Evolutionary conservation across 2,113 vertebrate species (phyloP).

Genomic region (Thunnus maccoyii): DNA sequence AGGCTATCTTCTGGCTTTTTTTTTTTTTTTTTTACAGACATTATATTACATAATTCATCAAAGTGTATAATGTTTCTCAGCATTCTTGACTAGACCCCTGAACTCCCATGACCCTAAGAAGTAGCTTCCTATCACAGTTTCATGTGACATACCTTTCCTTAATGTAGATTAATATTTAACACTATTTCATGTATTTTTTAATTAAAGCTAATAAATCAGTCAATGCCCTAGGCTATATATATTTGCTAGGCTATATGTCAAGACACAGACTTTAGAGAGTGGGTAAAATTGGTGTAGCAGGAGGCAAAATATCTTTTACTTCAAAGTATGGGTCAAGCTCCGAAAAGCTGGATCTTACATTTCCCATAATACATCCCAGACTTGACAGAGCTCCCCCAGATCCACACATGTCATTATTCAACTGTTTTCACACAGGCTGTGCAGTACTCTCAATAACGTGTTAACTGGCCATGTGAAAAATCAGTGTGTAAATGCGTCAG

Average conservation of each 20-base stretch:
- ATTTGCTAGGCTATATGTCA: neutral
- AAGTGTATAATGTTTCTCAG: neutral
- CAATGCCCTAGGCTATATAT: no score
- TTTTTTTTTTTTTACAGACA: neutral
- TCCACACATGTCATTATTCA: neutral
- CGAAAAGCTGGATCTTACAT: neutral
- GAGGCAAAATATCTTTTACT: neutral
- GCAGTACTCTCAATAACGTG: neutral
- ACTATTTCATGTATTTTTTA: no score
- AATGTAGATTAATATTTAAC: no score
- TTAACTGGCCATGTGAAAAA: neutral
- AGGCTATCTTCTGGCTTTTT: neutral
- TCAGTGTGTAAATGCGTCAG: neutral
- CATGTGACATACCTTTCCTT: neutral
- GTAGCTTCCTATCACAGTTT: neutral
- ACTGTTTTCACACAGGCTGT: neutral
- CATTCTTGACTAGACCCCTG: neutral
- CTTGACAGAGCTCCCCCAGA: neutral
- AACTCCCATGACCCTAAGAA: neutral
- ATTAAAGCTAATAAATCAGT: no score
- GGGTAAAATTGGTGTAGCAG: neutral
- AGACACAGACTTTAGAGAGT: neutral
- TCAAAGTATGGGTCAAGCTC: neutral
- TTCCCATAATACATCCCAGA: slow-evolving; percentile 6
- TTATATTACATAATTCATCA: neutral